Evolutionary conservation across 1,140 invertebrate species (phyloP), one percentile per base, ranked within the genome.

Genomic region (Trypoxylus dichotomus): DNA sequence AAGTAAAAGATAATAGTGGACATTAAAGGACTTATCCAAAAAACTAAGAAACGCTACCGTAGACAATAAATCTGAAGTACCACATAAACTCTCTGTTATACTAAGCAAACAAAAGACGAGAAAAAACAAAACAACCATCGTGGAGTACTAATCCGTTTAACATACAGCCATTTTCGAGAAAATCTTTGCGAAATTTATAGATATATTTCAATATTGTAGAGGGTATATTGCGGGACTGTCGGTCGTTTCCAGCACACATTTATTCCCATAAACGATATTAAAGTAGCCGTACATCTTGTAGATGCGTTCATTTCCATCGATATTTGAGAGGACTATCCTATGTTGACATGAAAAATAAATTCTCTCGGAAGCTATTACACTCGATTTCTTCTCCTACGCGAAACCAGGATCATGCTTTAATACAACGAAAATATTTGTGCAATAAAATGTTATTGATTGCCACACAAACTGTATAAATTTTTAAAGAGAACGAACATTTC

Each of bases 261-360:
- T 63, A 63, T 63, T 24, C 60, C 60, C 60, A 63, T 63, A 63
- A 63, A 63, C 60, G 60, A 63, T 63, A 63, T 63, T 63, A 63
- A 63, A 63, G 60, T 63, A 63, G 60, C 60, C 21, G 60, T 63
- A 63, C 60, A 24, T 63, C 60, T 63, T 63, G n/a, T 63, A 24
- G n/a, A 19, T 63, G 25, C 60, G 25, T 63, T 63, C 25, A 63
- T 63, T 63, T 63, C 60, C 60, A 63, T 24, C 60, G 60, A 63
- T 63, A 25, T 63, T 63, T 27, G 19, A 63, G 60, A 63, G 60
- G 60, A 63, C 19, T 63, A 63, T 63, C 60, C 6, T 63, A 19
- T 21, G 60, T 63, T 63, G 60, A 63, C 60, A 63, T 63, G 60
- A 27, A 63, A 63, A 63, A 63, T 63, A 63, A 63, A 63, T 63